These are phyloP conservation scores for Nephrocerus scutellatus DNA, from an alignment of 2,888 invertebrate species.

Conservation along the genomic window DNA sequence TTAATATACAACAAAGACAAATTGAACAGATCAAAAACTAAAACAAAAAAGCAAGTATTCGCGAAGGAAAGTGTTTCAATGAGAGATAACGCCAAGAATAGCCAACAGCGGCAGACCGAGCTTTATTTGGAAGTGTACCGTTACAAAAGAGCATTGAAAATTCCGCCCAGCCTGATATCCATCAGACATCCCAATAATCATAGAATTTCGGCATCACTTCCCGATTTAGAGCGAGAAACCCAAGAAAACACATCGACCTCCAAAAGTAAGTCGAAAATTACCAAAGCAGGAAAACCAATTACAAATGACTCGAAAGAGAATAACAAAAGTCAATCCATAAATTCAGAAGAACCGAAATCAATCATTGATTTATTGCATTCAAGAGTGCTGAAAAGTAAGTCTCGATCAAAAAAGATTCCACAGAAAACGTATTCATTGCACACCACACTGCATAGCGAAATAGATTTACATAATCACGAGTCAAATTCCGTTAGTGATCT, in stretches of 20 bases:
- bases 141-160: constrained; percentile 73
- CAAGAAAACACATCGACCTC: constrained; percentile 25
- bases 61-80: constrained; percentile 59
- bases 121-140: constrained; percentile 62
- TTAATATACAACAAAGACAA: constrained; percentile 18
- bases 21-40: constrained; percentile 33
- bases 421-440: too few species aligned
- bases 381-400: constrained; percentile 28
- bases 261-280: constrained; percentile 21
- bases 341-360: constrained; percentile 33
- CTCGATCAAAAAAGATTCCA: constrained; percentile 1
- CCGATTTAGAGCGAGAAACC: constrained; percentile 61
- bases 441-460: too few species aligned
- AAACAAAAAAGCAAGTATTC: constrained; percentile 51
- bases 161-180: constrained; percentile 73
- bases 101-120: constrained; percentile 24
- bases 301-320: constrained; percentile 11
- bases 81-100: constrained; percentile 8
- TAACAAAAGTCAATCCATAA: constrained; percentile 10
- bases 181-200: constrained; percentile 67
- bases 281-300: constrained; percentile 38
- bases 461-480: too few species aligned
- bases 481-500: not conserved
- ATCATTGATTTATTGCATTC: constrained; percentile 46
- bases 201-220: constrained; percentile 66